Evolutionary conservation across 2,888 invertebrate species (phyloP).

Genomic region (Drosophila monieri): DNA sequence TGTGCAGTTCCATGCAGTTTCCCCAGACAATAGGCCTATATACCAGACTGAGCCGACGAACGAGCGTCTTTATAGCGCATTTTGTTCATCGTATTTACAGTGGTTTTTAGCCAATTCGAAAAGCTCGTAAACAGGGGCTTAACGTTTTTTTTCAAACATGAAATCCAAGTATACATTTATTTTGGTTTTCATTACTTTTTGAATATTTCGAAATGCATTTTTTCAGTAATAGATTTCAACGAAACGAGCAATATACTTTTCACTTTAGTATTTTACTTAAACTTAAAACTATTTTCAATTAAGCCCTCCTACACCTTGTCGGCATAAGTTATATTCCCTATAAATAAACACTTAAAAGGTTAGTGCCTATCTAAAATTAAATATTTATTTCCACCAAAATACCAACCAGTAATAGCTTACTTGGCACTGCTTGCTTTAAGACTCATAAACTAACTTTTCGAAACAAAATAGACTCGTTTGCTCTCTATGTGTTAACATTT

Average conservation of each 20-base stretch:
- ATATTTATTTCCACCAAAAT: conserved; percentile 2
- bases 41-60: conserved; percentile 19
- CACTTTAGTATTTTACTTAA: background rate
- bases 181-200: background rate
- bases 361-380: background rate
- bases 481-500: background rate
- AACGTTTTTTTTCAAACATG: too few species aligned
- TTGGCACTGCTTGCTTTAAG: background rate
- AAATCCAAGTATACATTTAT: too few species aligned
- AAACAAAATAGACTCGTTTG: background rate
- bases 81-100: conserved; percentile 60
- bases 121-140: background rate
- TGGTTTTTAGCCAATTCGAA: background rate
- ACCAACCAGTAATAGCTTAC: background rate
- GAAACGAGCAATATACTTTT: too few species aligned
- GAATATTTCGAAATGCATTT: too few species aligned
- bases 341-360: conserved; percentile 1
- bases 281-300: background rate
- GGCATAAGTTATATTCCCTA: background rate
- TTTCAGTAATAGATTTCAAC: too few species aligned
- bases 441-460: conserved; percentile 2
- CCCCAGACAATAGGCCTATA: conserved; percentile 65
- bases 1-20: conserved; percentile 58
- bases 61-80: conserved; percentile 61
- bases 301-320: background rate